phyloP scores from a whole-genome alignment of 2,113 vertebrate genomes.

The Neoarius graeffei region DNA sequence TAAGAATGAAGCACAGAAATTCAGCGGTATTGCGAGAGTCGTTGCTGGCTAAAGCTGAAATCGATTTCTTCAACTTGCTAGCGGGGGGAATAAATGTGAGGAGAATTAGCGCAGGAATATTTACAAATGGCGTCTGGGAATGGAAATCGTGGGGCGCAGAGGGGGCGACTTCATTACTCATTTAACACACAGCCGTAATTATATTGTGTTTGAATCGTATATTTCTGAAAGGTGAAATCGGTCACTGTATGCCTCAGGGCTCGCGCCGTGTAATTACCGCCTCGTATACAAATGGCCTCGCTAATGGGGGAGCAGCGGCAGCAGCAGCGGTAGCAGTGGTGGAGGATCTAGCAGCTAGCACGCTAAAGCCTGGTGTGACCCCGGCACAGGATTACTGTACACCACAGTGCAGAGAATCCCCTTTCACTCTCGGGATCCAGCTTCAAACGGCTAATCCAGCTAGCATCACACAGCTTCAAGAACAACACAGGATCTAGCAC shows the following conservation, averaged over 20 bases:
- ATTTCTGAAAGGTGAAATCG: conserved; percentile 67
- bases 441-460: conserved; percentile 47
- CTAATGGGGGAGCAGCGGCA: conserved; percentile 64
- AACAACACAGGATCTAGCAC: background rate
- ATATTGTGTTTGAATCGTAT: conserved; percentile 75
- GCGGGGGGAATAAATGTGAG: conserved; percentile 39
- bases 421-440: conserved; percentile 66
- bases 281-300: conserved; percentile 80
- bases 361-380: conserved; percentile 61
- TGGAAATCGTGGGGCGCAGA: conserved; percentile 25
- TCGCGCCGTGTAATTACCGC: conserved; percentile 76
- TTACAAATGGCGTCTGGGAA: conserved; percentile 48
- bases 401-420: conserved; percentile 73
- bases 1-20: conserved; percentile 23
- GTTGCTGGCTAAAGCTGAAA: conserved; percentile 25
- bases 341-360: conserved; percentile 16
- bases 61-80: conserved; percentile 39
- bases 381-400: conserved; percentile 68
- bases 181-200: conserved; percentile 64
- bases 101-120: conserved; percentile 49
- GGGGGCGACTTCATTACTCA: conserved; percentile 62
- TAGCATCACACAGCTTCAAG: background rate
- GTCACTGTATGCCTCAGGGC: conserved; percentile 69
- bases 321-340: conserved; percentile 42
- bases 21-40: conserved; percentile 9